phyloP scores from a whole-genome alignment of 2,113 vertebrate genomes.

The Ahaetulla prasina region DNA sequence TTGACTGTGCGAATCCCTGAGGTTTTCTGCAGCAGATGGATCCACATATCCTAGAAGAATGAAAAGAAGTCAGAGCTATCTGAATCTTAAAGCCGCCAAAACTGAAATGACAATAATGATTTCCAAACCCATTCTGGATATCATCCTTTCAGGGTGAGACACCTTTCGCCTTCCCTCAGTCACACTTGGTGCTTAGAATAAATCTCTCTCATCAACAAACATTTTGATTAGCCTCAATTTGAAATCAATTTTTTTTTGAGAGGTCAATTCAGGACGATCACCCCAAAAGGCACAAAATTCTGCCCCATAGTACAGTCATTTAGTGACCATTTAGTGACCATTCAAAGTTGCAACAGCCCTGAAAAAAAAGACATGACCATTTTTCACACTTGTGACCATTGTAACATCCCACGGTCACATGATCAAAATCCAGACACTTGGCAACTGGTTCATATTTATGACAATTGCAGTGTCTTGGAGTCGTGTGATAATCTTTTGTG shows the following conservation, averaged over 20 bases:
- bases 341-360: background rate
- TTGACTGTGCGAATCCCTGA: slow-evolving; percentile 17
- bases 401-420: no score
- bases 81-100: background rate
- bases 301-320: background rate
- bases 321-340: background rate
- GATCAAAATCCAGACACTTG: no score
- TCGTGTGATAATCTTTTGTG: no score
- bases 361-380: background rate
- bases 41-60: slow-evolving; percentile 66
- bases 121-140: background rate
- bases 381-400: background rate
- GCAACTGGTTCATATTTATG: no score
- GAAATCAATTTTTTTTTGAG: background rate
- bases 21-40: slow-evolving; percentile 41
- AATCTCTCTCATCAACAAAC: background rate
- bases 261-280: background rate
- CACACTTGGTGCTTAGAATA: background rate
- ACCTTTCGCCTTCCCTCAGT: background rate
- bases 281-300: background rate
- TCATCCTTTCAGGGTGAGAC: background rate
- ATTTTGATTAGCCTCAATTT: background rate
- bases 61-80: background rate
- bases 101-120: background rate
- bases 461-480: no score